Base-by-base conservation (phyloP, 1,140 invertebrate species). In the Lepeophtheirus salmonis region DNA sequence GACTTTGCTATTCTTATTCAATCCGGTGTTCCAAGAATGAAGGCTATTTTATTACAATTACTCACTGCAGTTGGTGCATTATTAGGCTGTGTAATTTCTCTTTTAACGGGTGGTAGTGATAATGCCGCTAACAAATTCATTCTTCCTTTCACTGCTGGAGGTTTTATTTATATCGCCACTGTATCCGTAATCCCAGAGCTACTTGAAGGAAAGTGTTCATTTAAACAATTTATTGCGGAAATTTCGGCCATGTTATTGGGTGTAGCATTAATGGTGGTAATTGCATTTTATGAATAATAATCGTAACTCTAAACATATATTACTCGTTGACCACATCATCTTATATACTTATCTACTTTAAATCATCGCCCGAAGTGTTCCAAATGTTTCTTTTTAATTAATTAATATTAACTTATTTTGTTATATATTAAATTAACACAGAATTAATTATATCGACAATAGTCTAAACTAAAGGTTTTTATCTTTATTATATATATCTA, bases 121-220 rank as follows among this genome's bases (percentile, higher is more conserved):
- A 83, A 82, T 68, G 71, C 84, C 63, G 82, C 86, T 2, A 83
- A 84, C 26, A 76, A 79, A 13, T 86, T 87, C 78, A 86, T 95
- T 62, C 74, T 97, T 52, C 90, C 92, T 25, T 95, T 97, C 68
- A 97, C 92, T 41, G 92, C 92, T 61, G 92, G 91, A 60, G 92
- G 92, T 17, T 97, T 97, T 70, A 96, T 97, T 71, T 97, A 97
- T 70, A 95, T 97, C 66, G 91, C 91, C 14, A 90, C 90, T 22
- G 92, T 97, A 0, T 91, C 89, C 56, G 86, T 95, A 1, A 94
- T 97, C 71, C 91, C 92, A 53, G 89, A 96, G 72, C 75, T 96
- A 21, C 74, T 96, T 60, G 79, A 82, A 68, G 83, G 89, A 66
- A 41, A 41, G 30, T 83, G 84, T 17, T 86, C 81, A 68, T 78